Evolutionary conservation across 2,888 invertebrate genomes (phyloP).

Genomic region (Lydus trimaculatus): DNA sequence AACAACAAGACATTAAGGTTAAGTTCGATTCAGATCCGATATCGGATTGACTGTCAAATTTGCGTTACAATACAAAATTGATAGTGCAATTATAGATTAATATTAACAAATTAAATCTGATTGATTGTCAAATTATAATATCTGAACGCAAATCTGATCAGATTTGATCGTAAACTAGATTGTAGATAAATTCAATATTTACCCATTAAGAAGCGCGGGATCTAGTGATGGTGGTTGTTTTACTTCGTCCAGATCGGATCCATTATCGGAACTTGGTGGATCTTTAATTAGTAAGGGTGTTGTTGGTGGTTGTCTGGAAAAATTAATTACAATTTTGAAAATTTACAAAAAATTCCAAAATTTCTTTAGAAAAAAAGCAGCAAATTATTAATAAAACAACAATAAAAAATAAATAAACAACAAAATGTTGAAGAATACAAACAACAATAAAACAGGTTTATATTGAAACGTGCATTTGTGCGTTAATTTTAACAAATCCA

Average conservation of each 20-base stretch:
- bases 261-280: conserved; percentile 52
- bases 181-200: conserved; percentile 43
- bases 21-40: too few relatives aligned
- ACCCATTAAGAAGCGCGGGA: conserved; percentile 60
- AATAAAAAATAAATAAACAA: neutral
- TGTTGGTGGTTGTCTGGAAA: conserved; percentile 38
- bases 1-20: too few relatives aligned
- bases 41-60: too few relatives aligned
- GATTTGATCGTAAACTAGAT: neutral
- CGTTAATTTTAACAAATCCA: neutral
- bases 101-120: too few relatives aligned
- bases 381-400: too few relatives aligned
- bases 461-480: neutral
- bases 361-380: too few relatives aligned
- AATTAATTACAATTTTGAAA: neutral
- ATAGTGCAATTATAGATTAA: too few relatives aligned
- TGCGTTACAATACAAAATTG: too few relatives aligned
- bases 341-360: too few relatives aligned
- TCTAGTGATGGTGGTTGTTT: conserved; percentile 47
- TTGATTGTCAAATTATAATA: too few relatives aligned
- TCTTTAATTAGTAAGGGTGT: conserved; percentile 42
- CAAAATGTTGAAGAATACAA: neutral
- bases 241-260: conserved; percentile 55
- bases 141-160: neutral
- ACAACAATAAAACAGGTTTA: neutral